phyloP scores from a whole-genome alignment of 2,888 invertebrate genomes.

The Pachydiplax longipennis region DNA sequence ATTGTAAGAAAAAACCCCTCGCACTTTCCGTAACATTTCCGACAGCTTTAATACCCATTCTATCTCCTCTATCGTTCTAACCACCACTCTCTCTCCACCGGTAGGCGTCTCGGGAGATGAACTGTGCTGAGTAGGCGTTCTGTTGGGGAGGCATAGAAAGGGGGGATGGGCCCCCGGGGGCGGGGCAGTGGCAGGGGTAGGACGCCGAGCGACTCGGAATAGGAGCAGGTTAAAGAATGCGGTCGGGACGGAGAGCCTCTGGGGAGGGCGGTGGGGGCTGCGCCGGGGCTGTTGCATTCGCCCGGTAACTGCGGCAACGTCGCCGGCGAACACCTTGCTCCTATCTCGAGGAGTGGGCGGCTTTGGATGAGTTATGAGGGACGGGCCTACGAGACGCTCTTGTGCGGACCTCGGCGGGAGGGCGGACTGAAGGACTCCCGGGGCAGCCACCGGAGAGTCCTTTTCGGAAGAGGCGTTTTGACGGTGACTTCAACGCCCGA shows the following conservation, averaged over 20 bases:
- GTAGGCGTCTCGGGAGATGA: neutral
- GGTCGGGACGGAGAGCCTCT: slow-evolving; percentile 8
- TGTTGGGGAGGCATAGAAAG: neutral
- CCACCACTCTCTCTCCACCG: neutral
- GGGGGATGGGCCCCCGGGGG: neutral
- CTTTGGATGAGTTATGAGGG: neutral
- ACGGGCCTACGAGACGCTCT: neutral
- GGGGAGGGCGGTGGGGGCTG: neutral
- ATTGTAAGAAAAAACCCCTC: neutral
- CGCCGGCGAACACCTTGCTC: neutral
- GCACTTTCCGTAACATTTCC: neutral
- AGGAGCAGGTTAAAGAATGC: slow-evolving; percentile 44
- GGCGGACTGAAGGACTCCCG: neutral
- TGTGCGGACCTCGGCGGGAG: neutral
- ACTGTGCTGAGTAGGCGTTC: neutral
- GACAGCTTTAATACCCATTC: neutral
- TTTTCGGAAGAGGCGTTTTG: neutral
- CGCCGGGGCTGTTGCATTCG: neutral
- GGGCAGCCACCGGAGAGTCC: neutral
- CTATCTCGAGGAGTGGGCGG: neutral
- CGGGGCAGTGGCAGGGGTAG: neutral
- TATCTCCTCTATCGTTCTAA: neutral
- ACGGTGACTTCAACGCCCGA: neutral
- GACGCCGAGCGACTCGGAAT: slow-evolving; percentile 15
- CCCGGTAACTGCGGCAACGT: neutral